Conservation (phyloP, 2,888 invertebrate species). For the Silvanus unidentatus region DNA sequence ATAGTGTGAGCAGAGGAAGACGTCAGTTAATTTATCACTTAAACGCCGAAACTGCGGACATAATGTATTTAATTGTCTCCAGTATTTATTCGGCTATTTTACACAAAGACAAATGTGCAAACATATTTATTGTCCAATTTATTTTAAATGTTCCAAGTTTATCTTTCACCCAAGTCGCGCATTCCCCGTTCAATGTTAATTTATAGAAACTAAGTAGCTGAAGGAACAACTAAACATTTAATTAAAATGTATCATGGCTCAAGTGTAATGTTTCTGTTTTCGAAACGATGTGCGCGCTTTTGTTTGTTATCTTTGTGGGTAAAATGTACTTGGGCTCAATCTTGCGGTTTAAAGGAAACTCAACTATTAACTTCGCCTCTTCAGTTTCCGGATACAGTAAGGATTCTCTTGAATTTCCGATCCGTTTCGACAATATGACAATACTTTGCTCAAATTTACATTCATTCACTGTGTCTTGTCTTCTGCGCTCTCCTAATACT, state of each 20-base stretch:
- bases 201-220: constrained; percentile 1
- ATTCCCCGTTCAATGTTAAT: too few relatives aligned
- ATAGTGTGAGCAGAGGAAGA: too few relatives aligned
- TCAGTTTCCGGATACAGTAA: constrained; percentile 1
- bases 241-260: not conserved
- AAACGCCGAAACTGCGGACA: too few relatives aligned
- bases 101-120: too few relatives aligned
- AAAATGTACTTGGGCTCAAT: constrained; percentile 1
- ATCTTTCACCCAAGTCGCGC: not conserved
- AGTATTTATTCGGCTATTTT: too few relatives aligned
- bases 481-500: too few relatives aligned
- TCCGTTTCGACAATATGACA: not conserved
- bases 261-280: not conserved
- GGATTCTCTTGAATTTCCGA: constrained; percentile 3
- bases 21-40: too few relatives aligned
- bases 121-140: too few relatives aligned
- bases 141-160: not conserved
- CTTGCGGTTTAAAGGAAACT: constrained; percentile 3
- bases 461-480: not conserved
- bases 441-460: not conserved
- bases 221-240: not conserved
- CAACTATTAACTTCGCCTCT: not conserved
- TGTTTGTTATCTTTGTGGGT: constrained; percentile 2
- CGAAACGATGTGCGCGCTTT: not conserved
- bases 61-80: too few relatives aligned